Base-by-base conservation (phyloP, 1,140 invertebrate species). In the Lepidotrigona ventralis region DNA sequence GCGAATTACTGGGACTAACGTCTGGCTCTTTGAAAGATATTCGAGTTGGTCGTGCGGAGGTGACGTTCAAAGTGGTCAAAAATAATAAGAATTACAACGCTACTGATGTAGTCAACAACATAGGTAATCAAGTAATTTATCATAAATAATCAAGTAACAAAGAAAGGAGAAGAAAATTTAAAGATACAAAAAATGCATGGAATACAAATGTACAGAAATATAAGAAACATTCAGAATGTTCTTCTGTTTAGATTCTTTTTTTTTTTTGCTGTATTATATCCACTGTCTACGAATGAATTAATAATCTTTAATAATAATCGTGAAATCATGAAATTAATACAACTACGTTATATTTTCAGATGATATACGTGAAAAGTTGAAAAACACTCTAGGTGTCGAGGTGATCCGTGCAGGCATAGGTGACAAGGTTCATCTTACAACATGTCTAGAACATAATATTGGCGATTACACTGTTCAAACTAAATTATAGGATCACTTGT, bases 321-420 rank as follows among this genome's bases (percentile, higher is more conserved):
- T 14, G 19, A 19, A 19, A 21, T 54, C 15, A 51, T 17, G 1
- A 60, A 53, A 68, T 56, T 60, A 26, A 69, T 21, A 33, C 26
- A 8, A 84, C 78, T 89, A 74, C 68, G 83, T 11, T 85, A 79
- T 39, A 68, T 56, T 86, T 95, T 69, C 91, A 97, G 96, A 95
- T 90, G 92, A 93, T 9, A 95, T 97, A 79, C 96, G 96, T 81
- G 94, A 95, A 6, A 90, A 95, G 84, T 88, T 97, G n/a, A 93
- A 95, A 79, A 92, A 94, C 39, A 90, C 94, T 78, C 94, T 95
- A 21, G 95, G 96, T 29, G 94, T 97, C 12, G 95, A 96, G 86
- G 95, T 98, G n/a, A 93, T 96, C 33, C 94, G 95, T 73, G 96
- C 96, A 58, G 97, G 97, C n/a, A 96, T 98, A 75, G 97, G 97